Base-by-base conservation (phyloP, 2,888 invertebrate genomes). In the Parnassius orleans region DNA sequence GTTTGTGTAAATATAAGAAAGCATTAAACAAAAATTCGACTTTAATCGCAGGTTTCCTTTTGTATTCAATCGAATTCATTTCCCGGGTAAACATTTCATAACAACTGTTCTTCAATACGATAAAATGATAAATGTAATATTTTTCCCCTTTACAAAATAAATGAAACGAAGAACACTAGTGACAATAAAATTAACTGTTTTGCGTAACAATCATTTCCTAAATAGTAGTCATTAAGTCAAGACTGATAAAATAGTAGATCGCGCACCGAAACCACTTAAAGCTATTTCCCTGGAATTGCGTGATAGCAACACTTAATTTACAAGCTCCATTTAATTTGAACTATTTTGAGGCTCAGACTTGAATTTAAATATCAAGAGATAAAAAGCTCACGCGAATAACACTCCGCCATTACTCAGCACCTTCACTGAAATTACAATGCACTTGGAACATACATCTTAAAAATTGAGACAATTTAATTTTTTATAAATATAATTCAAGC, bases 221-320 rank as follows among this genome's bases (percentile, higher is more conserved):
- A 69, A 75, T 70, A 65, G 70, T 70, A 72, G 74, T 75, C 75
- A 76, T 79, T 78, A 78, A 76, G 75, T 71, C 73, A 76, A 77
- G 73, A 73, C 76, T 76, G 80, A 84, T 81, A 84, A 83, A 82
- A 83, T 80, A 84, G 81, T 78, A 79, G 77, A 84, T 81, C 77
- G 80, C 77, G 77, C 75, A 77, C 76, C 74, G 12, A 79, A 86
- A 89, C 86, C 87, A 87, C 86, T 89, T 86, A 85, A 79, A 84
- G 86, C 83, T 87, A 87, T 89, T 88, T 86, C 84, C 83, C 79
- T 73, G 70, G 81, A 84, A 87, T 90, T 85, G 90, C 90, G 90
- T 91, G 90, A 89, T 87, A 81, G 86, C 89, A 87, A 89, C 90
- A 90, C 90, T 90, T 90, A 90, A 90, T 89, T 89, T 87, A 89